Conservation (phyloP, 2,113 vertebrate genomes). For the Orientallactaga bullata region DNA sequence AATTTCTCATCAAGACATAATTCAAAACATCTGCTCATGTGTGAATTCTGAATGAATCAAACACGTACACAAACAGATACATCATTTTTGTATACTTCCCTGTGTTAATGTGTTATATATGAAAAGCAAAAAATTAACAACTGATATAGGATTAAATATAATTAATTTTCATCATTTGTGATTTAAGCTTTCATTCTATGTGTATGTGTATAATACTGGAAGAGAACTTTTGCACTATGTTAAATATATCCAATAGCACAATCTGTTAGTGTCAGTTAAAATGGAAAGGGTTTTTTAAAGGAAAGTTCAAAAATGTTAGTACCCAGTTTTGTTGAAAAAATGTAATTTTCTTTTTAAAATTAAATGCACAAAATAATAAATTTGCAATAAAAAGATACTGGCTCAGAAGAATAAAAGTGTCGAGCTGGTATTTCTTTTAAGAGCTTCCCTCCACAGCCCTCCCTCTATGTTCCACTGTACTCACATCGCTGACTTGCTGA, state of each 20-base stretch:
- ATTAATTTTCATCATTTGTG: neutral
- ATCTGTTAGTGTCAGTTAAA: conserved; percentile 11
- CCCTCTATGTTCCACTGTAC: conserved; percentile 20
- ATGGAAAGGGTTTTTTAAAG: neutral
- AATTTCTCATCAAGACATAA: neutral
- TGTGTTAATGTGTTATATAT: conserved; percentile 9
- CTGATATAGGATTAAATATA: neutral
- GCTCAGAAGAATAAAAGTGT: neutral
- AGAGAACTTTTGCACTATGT: conserved; percentile 7
- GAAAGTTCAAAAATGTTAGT: neutral
- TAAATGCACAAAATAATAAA: conserved; percentile 26
- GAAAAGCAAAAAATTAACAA: conserved; percentile 30
- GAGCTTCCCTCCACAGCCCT: neutral
- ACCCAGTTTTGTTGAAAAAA: neutral
- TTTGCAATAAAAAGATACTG: conserved; percentile 38
- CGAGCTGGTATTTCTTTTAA: neutral
- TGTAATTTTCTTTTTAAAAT: conserved; percentile 8
- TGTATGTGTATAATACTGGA: neutral
- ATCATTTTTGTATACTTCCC: neutral
- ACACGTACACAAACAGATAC: neutral
- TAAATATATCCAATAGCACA: conserved; percentile 22
- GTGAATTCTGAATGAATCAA: conserved; percentile 36
- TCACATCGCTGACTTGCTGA: conserved; percentile 92
- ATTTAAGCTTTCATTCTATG: conserved; percentile 14
- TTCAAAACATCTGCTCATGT: neutral